Percentiles rank a stretch among this genome's conserved stretches.
phyloP scores from a whole-genome alignment of 2,797 vertebrate species.

The Lepus oiostolus region DNA sequence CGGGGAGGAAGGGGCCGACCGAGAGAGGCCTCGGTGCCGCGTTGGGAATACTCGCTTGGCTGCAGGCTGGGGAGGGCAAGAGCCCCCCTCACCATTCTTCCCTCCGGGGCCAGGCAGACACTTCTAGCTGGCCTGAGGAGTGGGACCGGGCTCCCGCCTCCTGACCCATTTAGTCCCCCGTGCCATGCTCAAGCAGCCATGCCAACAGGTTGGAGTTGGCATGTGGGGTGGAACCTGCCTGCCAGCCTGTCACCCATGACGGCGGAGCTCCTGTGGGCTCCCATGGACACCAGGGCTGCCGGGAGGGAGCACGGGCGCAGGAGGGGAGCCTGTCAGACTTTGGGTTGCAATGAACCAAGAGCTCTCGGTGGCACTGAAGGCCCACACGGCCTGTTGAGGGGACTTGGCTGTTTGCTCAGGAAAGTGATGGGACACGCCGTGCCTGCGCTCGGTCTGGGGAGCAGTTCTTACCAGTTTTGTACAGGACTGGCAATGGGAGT shows the following conservation, averaged over 20 bases:
- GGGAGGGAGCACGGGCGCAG: not conserved
- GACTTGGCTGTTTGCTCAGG: rapidly evolving
- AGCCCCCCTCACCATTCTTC: rapidly evolving
- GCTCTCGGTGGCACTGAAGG: too few species aligned
- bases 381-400: rapidly evolving
- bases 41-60: too few species aligned
- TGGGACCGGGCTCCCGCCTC: not conserved
- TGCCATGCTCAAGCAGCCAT: not conserved
- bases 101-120: not conserved
- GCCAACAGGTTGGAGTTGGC: not conserved
- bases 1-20: not conserved
- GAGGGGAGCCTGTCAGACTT: not conserved
- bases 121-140: not conserved
- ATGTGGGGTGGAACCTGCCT: too few species aligned
- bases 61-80: not conserved
- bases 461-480: rapidly evolving
- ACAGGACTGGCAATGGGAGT: not conserved
- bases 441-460: rapidly evolving
- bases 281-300: not conserved
- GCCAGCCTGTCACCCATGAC: not conserved
- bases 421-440: rapidly evolving
- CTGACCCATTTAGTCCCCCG: not conserved
- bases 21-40: not conserved
- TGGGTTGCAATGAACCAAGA: not conserved
- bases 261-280: not conserved